Base-by-base conservation (phyloP, 2,113 vertebrate genomes). In the Octodon degus region DNA sequence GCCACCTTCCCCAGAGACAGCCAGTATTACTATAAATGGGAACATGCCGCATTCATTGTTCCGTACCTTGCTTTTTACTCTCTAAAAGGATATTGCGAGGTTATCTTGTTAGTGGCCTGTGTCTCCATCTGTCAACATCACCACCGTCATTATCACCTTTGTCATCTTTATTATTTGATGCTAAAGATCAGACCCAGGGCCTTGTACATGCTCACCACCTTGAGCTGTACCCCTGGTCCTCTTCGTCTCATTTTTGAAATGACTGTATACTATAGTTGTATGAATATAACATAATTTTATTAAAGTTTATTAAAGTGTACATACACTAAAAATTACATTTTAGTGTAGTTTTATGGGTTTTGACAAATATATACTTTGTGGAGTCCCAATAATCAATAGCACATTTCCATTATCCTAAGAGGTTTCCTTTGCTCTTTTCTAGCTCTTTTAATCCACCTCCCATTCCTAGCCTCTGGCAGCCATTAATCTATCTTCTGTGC, bases 1-100 rank as follows among this genome's bases (percentile, higher is more conserved):
- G 63, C 84, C 16, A 2, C 40, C 32, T 87, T 92, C 76, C 74
- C 74, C 24, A 50, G 70, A 87, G 80, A 86, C 7, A 81, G 80
- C 60, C 50, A 70, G 1, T 83, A 60, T 88, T 70, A 62, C 20
- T 10, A 9, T 37, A 95, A 83, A 67, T 50, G 77, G 67, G 37
- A 91, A 74, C 24, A 47, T 62, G 67, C 14, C 53, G 14, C 40
- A 50, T 88, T 92, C 93, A 86, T 65, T 90, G 25, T 89, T 83
- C 50, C 72, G 11, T 86, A 47, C 72, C 40, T 96, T 81, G 55
- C 58, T 58, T 94, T 96, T 94, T 86, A 89, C 10, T 43, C 30
- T 82, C 93, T 80, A 12, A 89, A 6, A 76, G 25, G 90, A 0
- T 87, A 1, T 85, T 40, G 86, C 84, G 68, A 90, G 25, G 85